A percentile compares a stretch with the other conserved stretches of the same genome.
phyloP scores from a whole-genome alignment of 2,797 vertebrate species.

The Squalus acanthias region DNA sequence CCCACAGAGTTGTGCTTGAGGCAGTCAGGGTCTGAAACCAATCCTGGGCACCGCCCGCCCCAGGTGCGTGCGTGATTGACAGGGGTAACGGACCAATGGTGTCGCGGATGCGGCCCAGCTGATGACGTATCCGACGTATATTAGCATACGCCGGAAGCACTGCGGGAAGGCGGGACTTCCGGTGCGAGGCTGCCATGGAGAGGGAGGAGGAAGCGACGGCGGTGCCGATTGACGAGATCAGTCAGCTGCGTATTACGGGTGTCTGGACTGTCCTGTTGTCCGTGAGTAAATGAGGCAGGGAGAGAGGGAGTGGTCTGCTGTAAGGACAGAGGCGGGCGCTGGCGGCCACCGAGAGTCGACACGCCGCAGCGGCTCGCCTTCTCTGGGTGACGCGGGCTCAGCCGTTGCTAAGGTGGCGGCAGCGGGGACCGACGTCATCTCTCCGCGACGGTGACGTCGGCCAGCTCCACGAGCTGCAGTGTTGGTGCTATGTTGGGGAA shows the following conservation, averaged over 20 bases:
- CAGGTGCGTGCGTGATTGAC: background rate
- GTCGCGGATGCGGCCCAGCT: background rate
- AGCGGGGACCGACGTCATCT: background rate
- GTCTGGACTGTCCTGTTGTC: constrained; percentile 68
- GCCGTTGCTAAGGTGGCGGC: background rate
- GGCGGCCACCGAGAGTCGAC: background rate
- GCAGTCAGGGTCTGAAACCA: too few relatives aligned
- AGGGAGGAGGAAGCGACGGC: constrained; percentile 53
- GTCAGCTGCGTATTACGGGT: constrained; percentile 63
- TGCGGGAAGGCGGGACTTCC: background rate
- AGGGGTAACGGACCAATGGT: background rate
- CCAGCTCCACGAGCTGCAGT: too few relatives aligned
- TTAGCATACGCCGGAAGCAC: background rate
- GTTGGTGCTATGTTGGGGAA: too few relatives aligned
- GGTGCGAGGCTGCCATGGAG: constrained; percentile 47
- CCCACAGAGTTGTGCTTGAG: too few relatives aligned
- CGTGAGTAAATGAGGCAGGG: constrained; percentile 52
- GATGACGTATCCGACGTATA: accelerated
- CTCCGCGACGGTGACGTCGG: background rate
- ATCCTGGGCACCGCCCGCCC: too few relatives aligned
- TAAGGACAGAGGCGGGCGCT: background rate
- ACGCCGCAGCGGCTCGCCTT: background rate
- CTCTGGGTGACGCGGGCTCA: background rate
- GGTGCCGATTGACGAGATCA: constrained; percentile 62
- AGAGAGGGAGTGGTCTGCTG: background rate